Evolutionary conservation across 2,888 invertebrate species (phyloP), one percentile per base, ranked within the genome.

Genomic region (Eumerus sabulonum): DNA sequence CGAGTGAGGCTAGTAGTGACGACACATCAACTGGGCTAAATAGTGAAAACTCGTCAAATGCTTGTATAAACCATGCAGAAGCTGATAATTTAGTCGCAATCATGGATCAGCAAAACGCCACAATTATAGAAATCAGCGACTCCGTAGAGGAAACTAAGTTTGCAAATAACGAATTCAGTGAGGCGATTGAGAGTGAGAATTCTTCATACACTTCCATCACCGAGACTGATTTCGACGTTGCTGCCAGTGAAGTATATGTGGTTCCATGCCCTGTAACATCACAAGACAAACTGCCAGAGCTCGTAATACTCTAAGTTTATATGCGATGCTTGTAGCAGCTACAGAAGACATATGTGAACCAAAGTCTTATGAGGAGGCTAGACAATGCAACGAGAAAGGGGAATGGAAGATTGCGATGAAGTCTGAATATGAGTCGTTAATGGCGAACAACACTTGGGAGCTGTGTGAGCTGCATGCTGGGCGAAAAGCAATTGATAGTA

Each of bases 401-500:
- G 59, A 60, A 11, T 60, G 59, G 45, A 27, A 57, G 47, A 35
- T 45, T 47, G 45, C 38, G 18, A 59, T 59, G 59, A 59, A 35
- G 17, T 35, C 36, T 47, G 59, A 57, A 19, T 57, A 44, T 56
- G 56, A n/a, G n/a, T n/a, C 35, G 12, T 45, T 57, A 18, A n/a
- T 40, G n/a, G 40, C 40, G 12, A 40, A 40, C 40, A 40, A 40
- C 40, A 40, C 40, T 44, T 79, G 73, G 79, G 53, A 63, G 19
- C 18, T 73, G 16, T 40, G 51, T 53, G 64, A 73, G 13, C 64
- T 68, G 45, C 72, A 64, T 35, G 48, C 60, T 16, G 54, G 59
- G 4, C 59, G 72, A 51, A 70, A 50, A 27, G 62, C 70, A 53
- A 74, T 81, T 12, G 45, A 66, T 47, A 70, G 51, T 36, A 73